Evolutionary conservation across 2,888 invertebrate species (phyloP).

Genomic region (Hedya salicella): DNA sequence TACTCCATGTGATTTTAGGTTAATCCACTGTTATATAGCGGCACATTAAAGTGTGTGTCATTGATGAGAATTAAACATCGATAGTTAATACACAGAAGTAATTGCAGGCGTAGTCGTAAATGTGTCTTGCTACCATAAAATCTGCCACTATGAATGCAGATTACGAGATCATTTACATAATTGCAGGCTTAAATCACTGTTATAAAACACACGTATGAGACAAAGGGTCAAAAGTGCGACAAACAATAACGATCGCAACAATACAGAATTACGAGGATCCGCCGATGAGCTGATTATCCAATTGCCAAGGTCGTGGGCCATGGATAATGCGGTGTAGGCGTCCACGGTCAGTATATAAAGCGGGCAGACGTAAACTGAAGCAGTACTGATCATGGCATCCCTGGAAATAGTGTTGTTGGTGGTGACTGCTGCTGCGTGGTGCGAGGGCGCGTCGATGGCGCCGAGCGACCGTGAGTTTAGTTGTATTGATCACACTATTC

Average conservation of each 20-base stretch:
- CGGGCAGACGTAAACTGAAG: slow-evolving; percentile 63
- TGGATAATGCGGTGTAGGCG: slow-evolving; percentile 74
- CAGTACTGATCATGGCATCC: slow-evolving; percentile 66
- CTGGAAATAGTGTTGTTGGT: slow-evolving; percentile 60
- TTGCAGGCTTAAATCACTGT: neutral
- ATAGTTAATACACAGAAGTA: too few relatives aligned
- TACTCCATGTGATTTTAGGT: too few relatives aligned
- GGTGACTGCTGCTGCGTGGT: slow-evolving; percentile 54
- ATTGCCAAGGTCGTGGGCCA: slow-evolving; percentile 72
- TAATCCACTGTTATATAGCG: too few relatives aligned
- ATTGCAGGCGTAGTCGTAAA: neutral
- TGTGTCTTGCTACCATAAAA: neutral
- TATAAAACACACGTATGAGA: slow-evolving; percentile 7
- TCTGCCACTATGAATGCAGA: too few relatives aligned
- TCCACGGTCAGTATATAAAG: slow-evolving; percentile 77
- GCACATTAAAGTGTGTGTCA: neutral
- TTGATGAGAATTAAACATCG: neutral
- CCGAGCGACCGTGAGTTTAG: slow-evolving; percentile 72
- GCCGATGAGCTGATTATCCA: slow-evolving; percentile 63
- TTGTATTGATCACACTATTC: neutral
- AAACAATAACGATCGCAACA: slow-evolving; percentile 38
- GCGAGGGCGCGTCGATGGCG: slow-evolving; percentile 65
- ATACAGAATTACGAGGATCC: slow-evolving; percentile 44
- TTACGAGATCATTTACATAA: neutral
- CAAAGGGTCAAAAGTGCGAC: slow-evolving; percentile 32